These are phyloP conservation scores for Loriculus beryllinus DNA, from an alignment of 2,797 vertebrate species.

Conservation along the genomic window DNA sequence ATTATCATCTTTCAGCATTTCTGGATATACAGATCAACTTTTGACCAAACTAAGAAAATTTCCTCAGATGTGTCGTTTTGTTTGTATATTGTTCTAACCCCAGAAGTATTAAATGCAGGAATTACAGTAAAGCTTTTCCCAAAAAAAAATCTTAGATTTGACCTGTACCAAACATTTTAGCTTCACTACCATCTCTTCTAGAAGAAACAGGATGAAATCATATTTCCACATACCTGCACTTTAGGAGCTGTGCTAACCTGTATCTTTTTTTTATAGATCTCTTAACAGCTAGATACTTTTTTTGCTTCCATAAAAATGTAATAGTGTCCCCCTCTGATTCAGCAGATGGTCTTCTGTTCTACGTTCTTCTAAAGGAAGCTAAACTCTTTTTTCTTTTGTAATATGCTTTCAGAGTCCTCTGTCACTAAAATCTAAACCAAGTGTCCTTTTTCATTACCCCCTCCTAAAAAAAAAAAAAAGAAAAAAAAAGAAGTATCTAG, in stretches of 20 bases:
- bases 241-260: constrained; percentile 36
- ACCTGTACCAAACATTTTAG: neutral
- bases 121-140: neutral
- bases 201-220: neutral
- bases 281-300: constrained; percentile 45
- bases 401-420: neutral
- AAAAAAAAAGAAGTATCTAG: neutral
- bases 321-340: constrained; percentile 2
- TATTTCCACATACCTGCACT: neutral
- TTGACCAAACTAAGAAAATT: neutral
- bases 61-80: neutral
- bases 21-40: neutral
- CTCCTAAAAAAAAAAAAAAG: neutral
- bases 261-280: constrained; percentile 27
- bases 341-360: neutral
- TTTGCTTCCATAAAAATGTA: constrained; percentile 37
- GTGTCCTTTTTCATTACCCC: no score
- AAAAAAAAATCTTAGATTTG: neutral
- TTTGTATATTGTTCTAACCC: neutral
- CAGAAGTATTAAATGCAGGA: neutral
- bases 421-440: neutral
- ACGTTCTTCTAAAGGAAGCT: neutral
- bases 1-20: neutral
- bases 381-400: neutral
- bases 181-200: neutral